Evolutionary conservation across 2,113 vertebrate genomes (phyloP).

Genomic region (Maccullochella peelii): DNA sequence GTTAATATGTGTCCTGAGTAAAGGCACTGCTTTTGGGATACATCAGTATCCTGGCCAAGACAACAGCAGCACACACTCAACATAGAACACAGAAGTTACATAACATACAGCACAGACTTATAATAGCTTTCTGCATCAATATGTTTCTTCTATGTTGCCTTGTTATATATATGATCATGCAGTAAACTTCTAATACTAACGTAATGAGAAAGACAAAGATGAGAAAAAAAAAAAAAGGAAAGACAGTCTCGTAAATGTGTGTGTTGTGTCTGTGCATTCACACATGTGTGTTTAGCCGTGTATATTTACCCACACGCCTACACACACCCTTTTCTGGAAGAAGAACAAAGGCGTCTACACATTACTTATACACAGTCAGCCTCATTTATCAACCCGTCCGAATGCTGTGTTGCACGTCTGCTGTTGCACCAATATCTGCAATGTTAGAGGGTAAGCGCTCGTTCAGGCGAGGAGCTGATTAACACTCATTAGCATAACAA

Average conservation of each 20-base stretch:
- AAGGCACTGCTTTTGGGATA: not conserved
- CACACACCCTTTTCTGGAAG: no score
- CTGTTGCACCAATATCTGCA: conserved; percentile 11
- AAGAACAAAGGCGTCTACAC: not conserved
- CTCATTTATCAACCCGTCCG: conserved; percentile 42
- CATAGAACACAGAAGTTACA: not conserved
- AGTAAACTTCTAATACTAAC: no score
- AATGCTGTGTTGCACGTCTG: conserved; percentile 9
- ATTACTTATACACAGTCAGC: not conserved
- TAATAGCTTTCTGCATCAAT: no score
- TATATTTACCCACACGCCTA: not conserved
- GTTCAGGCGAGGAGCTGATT: conserved; percentile 40
- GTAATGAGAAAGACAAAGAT: no score
- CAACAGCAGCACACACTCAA: not conserved
- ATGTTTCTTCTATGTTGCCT: not conserved
- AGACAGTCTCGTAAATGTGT: no score
- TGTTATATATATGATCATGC: not conserved
- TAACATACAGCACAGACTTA: not conserved
- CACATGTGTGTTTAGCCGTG: not conserved
- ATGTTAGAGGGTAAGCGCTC: conserved; percentile 33
- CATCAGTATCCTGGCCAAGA: not conserved
- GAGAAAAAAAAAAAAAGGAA: no score
- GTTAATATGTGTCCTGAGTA: not conserved
- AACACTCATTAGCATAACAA: conserved; percentile 58
- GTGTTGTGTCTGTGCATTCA: not conserved